phyloP scores from a whole-genome alignment of 2,113 vertebrate genomes.

The Phyllostomus hastatus region DNA sequence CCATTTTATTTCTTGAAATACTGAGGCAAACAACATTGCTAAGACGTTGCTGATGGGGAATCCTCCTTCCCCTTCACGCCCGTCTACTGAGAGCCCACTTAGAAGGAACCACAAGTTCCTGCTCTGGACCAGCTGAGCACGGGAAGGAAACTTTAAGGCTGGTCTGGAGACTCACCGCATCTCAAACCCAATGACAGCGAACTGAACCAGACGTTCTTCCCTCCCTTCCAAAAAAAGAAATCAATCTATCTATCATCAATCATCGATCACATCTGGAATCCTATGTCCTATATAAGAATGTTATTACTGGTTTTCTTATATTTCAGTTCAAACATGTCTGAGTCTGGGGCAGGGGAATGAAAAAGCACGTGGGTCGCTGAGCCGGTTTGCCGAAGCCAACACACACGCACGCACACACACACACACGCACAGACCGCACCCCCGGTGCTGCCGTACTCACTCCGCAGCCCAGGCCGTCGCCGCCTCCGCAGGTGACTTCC shows the following conservation, averaged over 20 bases:
- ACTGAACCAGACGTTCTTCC: conserved; percentile 57
- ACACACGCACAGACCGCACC: neutral
- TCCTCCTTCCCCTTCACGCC: neutral
- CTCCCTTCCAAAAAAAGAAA: neutral
- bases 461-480: conserved; percentile 86
- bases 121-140: neutral
- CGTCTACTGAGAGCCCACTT: neutral
- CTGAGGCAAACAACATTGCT: neutral
- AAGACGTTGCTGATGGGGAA: neutral
- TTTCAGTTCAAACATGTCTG: neutral
- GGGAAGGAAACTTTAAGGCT: conserved; percentile 27
- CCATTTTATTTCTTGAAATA: conserved; percentile 39
- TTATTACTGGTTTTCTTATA: neutral
- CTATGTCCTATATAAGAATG: conserved; percentile 23
- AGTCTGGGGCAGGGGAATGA: neutral
- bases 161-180: neutral
- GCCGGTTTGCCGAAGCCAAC: neutral
- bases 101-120: conserved; percentile 1
- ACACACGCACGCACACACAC: too few relatives aligned
- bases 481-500: conserved; percentile 84
- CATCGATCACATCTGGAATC: neutral
- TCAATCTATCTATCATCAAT: neutral
- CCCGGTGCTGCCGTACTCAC: conserved; percentile 74
- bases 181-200: conserved; percentile 45
- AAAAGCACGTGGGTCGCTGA: neutral